phyloP scores from a whole-genome alignment of 2,113 vertebrate species.

The Apistogramma diplotaenia region DNA sequence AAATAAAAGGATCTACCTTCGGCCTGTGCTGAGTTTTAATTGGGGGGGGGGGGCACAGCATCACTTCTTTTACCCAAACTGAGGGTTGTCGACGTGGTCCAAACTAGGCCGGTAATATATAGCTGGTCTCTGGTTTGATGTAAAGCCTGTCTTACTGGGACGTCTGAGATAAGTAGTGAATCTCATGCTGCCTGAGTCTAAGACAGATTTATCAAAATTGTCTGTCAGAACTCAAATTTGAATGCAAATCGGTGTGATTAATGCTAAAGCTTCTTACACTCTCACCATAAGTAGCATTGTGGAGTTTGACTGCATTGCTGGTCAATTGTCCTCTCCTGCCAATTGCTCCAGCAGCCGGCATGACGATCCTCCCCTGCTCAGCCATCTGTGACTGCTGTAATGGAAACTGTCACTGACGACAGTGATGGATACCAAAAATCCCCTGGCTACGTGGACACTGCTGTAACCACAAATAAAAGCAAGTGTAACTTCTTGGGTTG shows the following conservation, averaged over 20 bases:
- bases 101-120: constrained; percentile 49
- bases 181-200: neutral
- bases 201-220: neutral
- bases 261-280: neutral
- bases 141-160: constrained; percentile 40
- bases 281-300: constrained; percentile 23
- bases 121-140: constrained; percentile 55
- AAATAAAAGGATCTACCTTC: neutral
- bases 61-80: too few relatives aligned
- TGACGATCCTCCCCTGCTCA: constrained; percentile 35
- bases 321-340: constrained; percentile 18
- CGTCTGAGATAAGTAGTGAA: constrained; percentile 2
- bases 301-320: neutral
- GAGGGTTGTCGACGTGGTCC: constrained; percentile 53
- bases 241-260: neutral
- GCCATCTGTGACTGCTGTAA: constrained; percentile 61
- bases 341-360: constrained; percentile 13
- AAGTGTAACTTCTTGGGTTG: constrained; percentile 3
- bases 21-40: neutral
- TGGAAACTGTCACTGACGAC: constrained; percentile 53
- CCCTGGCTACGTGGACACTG: neutral
- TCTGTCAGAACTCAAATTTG: neutral
- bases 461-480: constrained; percentile 46
- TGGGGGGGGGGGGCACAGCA: too few relatives aligned
- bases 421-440: constrained; percentile 51